phyloP scores from a whole-genome alignment of 2,113 vertebrate genomes.

The Rhodinocichla rosea region DNA sequence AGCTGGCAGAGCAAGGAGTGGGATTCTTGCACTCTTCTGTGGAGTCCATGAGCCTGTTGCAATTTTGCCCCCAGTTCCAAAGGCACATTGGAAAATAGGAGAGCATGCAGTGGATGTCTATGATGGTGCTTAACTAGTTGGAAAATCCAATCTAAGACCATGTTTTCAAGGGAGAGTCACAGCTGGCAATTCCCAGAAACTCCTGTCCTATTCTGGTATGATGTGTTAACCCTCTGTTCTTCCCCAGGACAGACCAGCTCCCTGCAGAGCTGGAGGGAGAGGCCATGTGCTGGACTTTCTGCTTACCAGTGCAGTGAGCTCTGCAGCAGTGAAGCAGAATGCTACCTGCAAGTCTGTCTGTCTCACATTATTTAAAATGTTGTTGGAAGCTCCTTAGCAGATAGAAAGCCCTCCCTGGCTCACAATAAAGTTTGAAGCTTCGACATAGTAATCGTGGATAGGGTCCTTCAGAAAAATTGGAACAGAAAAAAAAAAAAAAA shows the following conservation, averaged over 20 bases:
- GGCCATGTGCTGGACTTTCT: not conserved
- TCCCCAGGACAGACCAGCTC: not conserved
- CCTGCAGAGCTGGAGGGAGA: not conserved
- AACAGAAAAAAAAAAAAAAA: not conserved
- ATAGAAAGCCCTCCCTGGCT: not conserved
- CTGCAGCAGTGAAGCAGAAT: not conserved
- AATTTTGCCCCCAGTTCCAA: not conserved
- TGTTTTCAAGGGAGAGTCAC: not conserved
- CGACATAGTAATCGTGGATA: rapidly evolving
- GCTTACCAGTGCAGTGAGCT: not conserved
- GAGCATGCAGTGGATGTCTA: not conserved
- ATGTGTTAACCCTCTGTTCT: not conserved
- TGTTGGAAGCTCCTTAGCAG: not conserved
- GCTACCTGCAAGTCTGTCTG: not conserved
- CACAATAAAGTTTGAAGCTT: not conserved
- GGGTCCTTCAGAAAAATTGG: not conserved
- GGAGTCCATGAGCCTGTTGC: not conserved
- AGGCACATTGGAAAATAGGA: not conserved
- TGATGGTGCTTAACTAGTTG: rapidly evolving
- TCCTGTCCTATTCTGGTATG: not conserved
- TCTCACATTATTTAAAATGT: not conserved
- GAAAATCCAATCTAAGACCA: not conserved
- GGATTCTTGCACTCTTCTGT: not conserved
- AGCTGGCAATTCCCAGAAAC: not conserved
- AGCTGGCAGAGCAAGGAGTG: not conserved